A percentile compares a stretch with the other conserved stretches of the same genome.
phyloP scores from a whole-genome alignment of 2,113 vertebrate species.

The Peucedramus taeniatus region DNA sequence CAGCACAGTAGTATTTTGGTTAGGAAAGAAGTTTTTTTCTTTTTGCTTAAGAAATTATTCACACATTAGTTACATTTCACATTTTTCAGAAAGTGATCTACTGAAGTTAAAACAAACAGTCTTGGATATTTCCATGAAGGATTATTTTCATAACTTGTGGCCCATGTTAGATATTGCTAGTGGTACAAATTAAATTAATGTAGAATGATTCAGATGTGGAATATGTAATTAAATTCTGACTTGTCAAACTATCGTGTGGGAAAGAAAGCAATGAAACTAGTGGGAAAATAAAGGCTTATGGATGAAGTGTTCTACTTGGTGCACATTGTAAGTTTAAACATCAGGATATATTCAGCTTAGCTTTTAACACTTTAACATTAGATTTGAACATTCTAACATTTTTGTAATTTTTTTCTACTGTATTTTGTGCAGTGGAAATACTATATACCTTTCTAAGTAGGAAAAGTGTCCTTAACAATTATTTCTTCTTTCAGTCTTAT shows the following conservation, averaged over 20 bases:
- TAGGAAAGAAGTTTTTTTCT: not conserved
- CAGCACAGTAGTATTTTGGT: not conserved
- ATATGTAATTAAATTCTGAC: not conserved
- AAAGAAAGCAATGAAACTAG: not conserved
- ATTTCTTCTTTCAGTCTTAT: not conserved
- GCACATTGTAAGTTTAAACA: not conserved
- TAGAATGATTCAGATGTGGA: not conserved
- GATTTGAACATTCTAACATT: not conserved
- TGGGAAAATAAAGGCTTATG: not conserved
- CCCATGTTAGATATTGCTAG: not conserved
- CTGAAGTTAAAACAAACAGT: conserved; percentile 8
- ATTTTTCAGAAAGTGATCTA: not conserved
- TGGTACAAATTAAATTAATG: not conserved
- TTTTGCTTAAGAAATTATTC: not conserved
- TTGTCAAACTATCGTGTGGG: not conserved
- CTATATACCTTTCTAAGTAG: not conserved
- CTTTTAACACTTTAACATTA: not conserved
- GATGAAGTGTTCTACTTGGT: not conserved
- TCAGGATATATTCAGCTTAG: not conserved
- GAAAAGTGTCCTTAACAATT: not conserved
- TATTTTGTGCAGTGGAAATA: not conserved
- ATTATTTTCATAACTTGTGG: conserved; percentile 8
- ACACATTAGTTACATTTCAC: not conserved
- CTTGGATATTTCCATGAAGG: not conserved
- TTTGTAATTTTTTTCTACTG: not conserved